phyloP scores from a whole-genome alignment of 2,888 invertebrate genomes.

The Rambutsinella grinnellia region DNA sequence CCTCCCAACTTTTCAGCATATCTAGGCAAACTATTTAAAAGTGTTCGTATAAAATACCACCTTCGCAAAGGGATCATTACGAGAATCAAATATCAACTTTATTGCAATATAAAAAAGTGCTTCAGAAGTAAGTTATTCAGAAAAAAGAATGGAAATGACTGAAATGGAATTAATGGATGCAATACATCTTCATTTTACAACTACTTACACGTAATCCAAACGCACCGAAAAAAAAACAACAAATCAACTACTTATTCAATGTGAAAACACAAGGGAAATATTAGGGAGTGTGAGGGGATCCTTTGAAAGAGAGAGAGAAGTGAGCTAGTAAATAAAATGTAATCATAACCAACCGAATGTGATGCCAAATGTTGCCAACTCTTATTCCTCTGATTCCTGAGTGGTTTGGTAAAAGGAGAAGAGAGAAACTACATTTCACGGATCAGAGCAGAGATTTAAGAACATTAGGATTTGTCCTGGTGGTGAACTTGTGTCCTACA shows the following conservation, averaged over 20 bases:
- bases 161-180: not conserved
- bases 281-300: slow-evolving; percentile 43
- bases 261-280: slow-evolving; percentile 48
- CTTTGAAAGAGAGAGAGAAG: not conserved
- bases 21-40: too few relatives aligned
- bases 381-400: too few relatives aligned
- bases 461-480: slow-evolving; percentile 45
- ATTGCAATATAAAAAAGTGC: too few relatives aligned
- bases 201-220: not conserved
- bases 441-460: slow-evolving; percentile 48
- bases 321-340: slow-evolving; percentile 19
- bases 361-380: slow-evolving; percentile 36
- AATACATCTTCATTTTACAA: slow-evolving; percentile 38
- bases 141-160: too few relatives aligned
- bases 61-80: too few relatives aligned
- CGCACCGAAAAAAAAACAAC: slow-evolving; percentile 14
- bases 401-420: slow-evolving; percentile 9
- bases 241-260: slow-evolving; percentile 13
- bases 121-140: too few relatives aligned
- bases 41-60: too few relatives aligned
- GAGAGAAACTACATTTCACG: slow-evolving; percentile 1
- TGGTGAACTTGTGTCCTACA: slow-evolving; percentile 32
- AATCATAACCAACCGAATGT: not conserved
- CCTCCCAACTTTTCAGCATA: too few relatives aligned
- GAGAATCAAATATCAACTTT: too few relatives aligned